These are phyloP conservation scores for Chlorops oryzae DNA, from an alignment of 1,140 invertebrate genomes.

Conservation along the genomic window DNA sequence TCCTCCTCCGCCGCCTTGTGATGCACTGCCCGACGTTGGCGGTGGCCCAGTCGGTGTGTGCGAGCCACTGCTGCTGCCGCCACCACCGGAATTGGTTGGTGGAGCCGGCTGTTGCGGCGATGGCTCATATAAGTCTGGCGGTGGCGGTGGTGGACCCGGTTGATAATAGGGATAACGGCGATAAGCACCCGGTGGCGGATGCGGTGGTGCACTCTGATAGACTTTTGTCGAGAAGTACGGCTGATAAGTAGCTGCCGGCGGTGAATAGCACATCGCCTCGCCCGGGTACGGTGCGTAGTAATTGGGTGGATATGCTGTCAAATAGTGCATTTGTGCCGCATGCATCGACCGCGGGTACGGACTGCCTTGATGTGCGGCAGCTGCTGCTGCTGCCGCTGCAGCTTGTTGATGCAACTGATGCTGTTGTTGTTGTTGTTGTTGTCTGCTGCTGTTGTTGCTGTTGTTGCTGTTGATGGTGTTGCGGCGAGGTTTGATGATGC, in stretches of 20 bases:
- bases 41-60: constrained; percentile 27
- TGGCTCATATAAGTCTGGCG: constrained; percentile 25
- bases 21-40: constrained; percentile 16
- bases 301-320: constrained; percentile 51
- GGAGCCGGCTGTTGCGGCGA: constrained; percentile 26
- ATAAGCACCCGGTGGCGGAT: constrained; percentile 42
- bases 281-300: constrained; percentile 48
- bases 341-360: constrained; percentile 43
- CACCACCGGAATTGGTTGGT: constrained; percentile 29
- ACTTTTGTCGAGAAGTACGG: constrained; percentile 45
- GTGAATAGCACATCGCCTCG: constrained; percentile 55
- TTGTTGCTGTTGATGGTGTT: constrained; percentile 15
- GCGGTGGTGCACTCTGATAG: constrained; percentile 43
- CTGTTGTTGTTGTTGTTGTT: constrained; percentile 47
- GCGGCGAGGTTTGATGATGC: constrained; percentile 5
- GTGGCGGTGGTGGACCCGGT: constrained; percentile 32
- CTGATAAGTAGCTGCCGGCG: constrained; percentile 53
- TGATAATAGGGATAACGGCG: constrained; percentile 48
- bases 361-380: constrained; percentile 47
- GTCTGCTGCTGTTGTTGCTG: constrained; percentile 27
- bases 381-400: constrained; percentile 47
- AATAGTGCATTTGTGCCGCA: constrained; percentile 45
- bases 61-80: too few species aligned
- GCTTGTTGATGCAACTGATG: constrained; percentile 47
- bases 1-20: constrained; percentile 16